Percentiles rank a stretch among this genome's conserved stretches.
Conservation (phyloP, 2,797 vertebrate genomes). For the Siniperca undulata region DNA sequence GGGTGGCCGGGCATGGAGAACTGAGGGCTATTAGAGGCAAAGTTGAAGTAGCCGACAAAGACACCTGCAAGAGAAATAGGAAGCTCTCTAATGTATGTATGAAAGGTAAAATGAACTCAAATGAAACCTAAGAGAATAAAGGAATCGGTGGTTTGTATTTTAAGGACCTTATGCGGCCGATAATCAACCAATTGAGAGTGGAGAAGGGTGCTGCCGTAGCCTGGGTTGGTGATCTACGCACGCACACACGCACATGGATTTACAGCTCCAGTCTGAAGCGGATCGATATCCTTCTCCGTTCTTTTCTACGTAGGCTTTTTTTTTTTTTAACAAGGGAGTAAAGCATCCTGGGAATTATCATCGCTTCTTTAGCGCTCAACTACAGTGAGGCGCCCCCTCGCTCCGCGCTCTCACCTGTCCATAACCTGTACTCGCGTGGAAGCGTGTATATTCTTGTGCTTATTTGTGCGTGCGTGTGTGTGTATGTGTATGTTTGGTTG, state of each 20-base stretch:
- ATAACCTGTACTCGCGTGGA: slow-evolving; percentile 66
- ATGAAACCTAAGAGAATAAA: slow-evolving; percentile 22
- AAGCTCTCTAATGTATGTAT: neutral
- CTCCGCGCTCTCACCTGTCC: slow-evolving; percentile 75
- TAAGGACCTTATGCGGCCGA: slow-evolving; percentile 59
- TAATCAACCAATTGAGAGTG: slow-evolving; percentile 58
- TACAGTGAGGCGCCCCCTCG: slow-evolving; percentile 63
- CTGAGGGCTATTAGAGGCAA: slow-evolving; percentile 49
- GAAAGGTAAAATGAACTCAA: slow-evolving; percentile 32
- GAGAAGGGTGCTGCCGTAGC: slow-evolving; percentile 67
- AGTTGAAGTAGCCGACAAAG: slow-evolving; percentile 59
- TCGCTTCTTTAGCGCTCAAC: slow-evolving; percentile 76
- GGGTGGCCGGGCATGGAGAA: slow-evolving; percentile 45
- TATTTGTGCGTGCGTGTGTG: slow-evolving; percentile 2
- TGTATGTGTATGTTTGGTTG: slow-evolving; percentile 40
- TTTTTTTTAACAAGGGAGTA: slow-evolving; percentile 70
- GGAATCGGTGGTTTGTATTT: slow-evolving; percentile 48
- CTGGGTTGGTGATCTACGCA: slow-evolving; percentile 70
- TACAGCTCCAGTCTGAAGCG: slow-evolving; percentile 77
- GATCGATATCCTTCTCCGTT: slow-evolving; percentile 73
- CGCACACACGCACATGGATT: slow-evolving; percentile 77
- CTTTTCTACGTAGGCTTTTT: slow-evolving; percentile 60
- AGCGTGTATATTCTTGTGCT: slow-evolving; percentile 54
- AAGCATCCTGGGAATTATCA: slow-evolving; percentile 84
- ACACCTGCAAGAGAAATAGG: slow-evolving; percentile 41